Base-by-base conservation (phyloP, 2,888 invertebrate genomes). In the Galeopsomyia nigrocyanea region DNA sequence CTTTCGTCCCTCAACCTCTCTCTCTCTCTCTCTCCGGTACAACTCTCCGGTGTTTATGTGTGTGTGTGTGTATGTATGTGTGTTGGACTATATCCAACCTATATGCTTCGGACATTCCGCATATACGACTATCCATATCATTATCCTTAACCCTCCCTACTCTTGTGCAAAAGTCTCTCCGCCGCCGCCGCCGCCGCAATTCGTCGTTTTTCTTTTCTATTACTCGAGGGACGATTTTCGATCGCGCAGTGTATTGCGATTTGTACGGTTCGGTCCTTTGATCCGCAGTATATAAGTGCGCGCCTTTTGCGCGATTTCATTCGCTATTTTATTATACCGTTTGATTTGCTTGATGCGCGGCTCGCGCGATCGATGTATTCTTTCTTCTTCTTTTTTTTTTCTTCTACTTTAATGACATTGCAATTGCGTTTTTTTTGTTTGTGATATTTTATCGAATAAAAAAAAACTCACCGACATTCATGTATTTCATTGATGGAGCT, bases 1-100 rank as follows among this genome's bases (percentile, higher is more conserved):
- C 78, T 79, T 79, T 81, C 80, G 79, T 81, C 81, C 80, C 79
- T 79, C 68, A 50, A 55, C 73, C 75, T 68, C 46, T 69, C 49
- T 71, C 31, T 62, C 64, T 53, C 22, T 58, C 66, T 63, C 70
- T 68, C 70, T 47, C 55, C 62, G 19, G 53, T 53, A 60, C 60
- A 60, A 60, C 49, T 26, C 68, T 64, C 47, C 63, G 68, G 60
- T 64, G 56, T 55, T n/a, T 61, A 49, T 69, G n/a, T 55, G 13
- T 55, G n/a, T 21, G 22, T 21, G 51, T 31, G 22, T 55, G n/a
- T 51, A 60, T 58, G 47, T 53, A 51, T 47, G 22, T 60, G 51
- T 31, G 47, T 16, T n/a, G 21, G 49, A 50, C n/a, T 19, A 10
- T 47, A 49, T 47, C 39, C 50, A 26, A 49, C 49, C 46, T 63